Evolutionary conservation across 2,797 vertebrate species (phyloP), one percentile per base, ranked within the genome.

Genomic region (Cheirogaleus major): DNA sequence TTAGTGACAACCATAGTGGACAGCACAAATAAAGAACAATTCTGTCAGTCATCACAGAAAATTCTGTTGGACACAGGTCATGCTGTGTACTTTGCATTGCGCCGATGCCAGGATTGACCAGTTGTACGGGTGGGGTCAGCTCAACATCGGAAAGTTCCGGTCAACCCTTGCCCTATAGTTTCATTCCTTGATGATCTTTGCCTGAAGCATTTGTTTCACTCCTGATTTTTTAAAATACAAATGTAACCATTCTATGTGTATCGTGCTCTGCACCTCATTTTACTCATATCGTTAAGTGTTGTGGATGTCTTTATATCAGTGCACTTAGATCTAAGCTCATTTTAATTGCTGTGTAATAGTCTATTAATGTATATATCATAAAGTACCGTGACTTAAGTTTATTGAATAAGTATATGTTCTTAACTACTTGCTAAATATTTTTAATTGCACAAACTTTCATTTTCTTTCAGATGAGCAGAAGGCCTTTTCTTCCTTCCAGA

Each of bases 401-500:
- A 80, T 67, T 89, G 32, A 48, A 2, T 70, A 57, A 73, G 4
- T 72, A 6, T 38, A 11, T 85, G 35, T 86, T 72, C 35, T 87
- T 89, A 38, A 50, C 20, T 63, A 15, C 8, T 12, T 65, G 32
- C 20, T 59, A 48, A 41, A 5, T 41, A 0, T 70, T 91, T 90
- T 72, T 50, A n/a, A 50, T 25, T 59, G 22, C 3, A 32, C 12
- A 10, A 59, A 7, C 18, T 93, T 95, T 91, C 41, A 0, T 96
- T 97, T n/a, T 96, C 2, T 96, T 95, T 89, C 80, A 99, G 98
- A 83, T 82, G 72, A 93, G 7, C 94, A 95, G 22, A 30, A 91
- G 59, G 89, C 87, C 96, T 94, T 96, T 45, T 83, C 93, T 83
- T 97, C 97, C n/a, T 88, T 95, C 57, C 97, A 96, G 81, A 83